Percentiles rank a stretch among this genome's conserved stretches.
These are phyloP conservation scores for Alentia gelatinosa DNA, from an alignment of 2,888 invertebrate species.

Conservation along the genomic window DNA sequence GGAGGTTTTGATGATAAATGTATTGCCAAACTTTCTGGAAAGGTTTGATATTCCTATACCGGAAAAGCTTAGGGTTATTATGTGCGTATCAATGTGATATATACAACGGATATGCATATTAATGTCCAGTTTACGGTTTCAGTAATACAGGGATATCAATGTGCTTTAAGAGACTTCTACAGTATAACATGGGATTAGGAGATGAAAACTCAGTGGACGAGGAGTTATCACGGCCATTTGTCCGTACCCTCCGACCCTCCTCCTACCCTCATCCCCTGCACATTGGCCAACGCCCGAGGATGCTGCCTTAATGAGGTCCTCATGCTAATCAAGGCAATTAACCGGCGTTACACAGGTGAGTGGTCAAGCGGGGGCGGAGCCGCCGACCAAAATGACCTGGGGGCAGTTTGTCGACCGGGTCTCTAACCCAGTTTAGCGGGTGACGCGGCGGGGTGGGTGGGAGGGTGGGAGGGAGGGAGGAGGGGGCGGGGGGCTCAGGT, in stretches of 20 bases:
- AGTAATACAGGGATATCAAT: too few species aligned
- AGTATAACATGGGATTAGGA: too few species aligned
- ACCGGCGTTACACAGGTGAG: conserved; percentile 43
- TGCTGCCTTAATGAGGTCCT: conserved; percentile 23
- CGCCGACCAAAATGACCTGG: conserved; percentile 13
- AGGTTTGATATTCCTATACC: too few species aligned
- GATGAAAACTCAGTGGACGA: too few species aligned
- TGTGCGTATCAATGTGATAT: too few species aligned
- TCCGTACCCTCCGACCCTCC: background rate
- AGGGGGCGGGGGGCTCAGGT: background rate
- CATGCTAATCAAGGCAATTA: conserved; percentile 40
- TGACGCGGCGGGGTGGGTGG: background rate
- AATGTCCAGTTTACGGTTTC: too few species aligned
- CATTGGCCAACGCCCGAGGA: background rate
- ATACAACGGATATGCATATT: too few species aligned
- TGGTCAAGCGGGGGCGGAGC: conserved; percentile 25
- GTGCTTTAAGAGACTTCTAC: too few species aligned
- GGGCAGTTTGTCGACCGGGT: conserved; percentile 24
- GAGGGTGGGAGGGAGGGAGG: background rate
- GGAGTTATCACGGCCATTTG: too few species aligned
- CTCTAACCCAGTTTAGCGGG: conserved; percentile 7
- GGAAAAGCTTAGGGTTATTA: too few species aligned
- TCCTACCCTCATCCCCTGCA: background rate
- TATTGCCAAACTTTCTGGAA: too few species aligned
- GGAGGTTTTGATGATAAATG: too few species aligned